Base-by-base conservation (phyloP, 2,797 vertebrate species). In the Crenichthys baileyi region DNA sequence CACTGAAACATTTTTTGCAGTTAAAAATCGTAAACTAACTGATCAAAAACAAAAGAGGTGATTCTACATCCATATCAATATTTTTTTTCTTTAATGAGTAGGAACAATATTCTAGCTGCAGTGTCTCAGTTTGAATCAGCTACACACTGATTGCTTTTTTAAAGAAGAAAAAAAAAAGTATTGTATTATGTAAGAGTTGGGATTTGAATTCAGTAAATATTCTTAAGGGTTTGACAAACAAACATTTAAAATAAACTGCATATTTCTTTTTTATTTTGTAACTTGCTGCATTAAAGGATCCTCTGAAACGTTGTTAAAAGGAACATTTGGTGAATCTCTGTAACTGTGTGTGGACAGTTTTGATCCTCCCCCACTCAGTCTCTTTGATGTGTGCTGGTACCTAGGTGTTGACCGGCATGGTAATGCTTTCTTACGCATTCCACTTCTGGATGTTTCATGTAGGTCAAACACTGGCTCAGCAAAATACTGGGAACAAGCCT, bases 381-480 rank as follows among this genome's bases (percentile, higher is more conserved):
- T 70, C 83, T 89, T 86, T 86, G 78, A 91, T 82, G 85, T 73
- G 72, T 22, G 58, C 65, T 68, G 81, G 53, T 74, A 78, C 65
- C 26, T 68, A 70, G 51, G 75, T 83, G 81, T 86, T 90, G 89
- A 89, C 86, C 85, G 67, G 83, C 77, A 79, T 83, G 76, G 71
- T 68, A 80, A 88, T 81, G 78, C 75, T 72, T 90, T 83, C 76
- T 83, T 81, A 86, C 86, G 87, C 80, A 82, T 84, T 87, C 87
- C 73, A 80, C 84, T 85, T 84, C 75, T 84, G 74, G 85, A 87
- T 88, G 90, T 89, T 79, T 86, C 88, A 90, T 89, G 86, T 87
- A 76, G 90, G 89, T 90, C 85, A 91, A 92, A 71, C 0, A 91
- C 93, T 93, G 90, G 77, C 91, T 94, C 91, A 91, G 92, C 93